Percentiles rank a stretch among this genome's conserved stretches.
phyloP scores from a whole-genome alignment of 2,113 vertebrate genomes.

The Hucho hucho region DNA sequence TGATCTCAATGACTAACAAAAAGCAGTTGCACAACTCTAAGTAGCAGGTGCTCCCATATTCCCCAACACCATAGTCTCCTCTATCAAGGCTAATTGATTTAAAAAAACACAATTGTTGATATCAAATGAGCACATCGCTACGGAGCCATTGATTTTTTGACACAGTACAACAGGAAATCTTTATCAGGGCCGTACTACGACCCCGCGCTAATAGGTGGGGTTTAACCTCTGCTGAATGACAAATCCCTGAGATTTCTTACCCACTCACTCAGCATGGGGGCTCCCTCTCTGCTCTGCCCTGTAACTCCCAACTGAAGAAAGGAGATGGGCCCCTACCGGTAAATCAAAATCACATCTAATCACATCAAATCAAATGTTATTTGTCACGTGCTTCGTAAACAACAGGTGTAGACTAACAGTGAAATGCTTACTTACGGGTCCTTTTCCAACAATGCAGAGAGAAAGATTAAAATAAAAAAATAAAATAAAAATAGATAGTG shows the following conservation, averaged over 20 bases:
- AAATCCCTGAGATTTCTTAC: constrained; percentile 36
- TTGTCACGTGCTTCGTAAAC: too few species aligned
- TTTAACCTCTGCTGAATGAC: constrained; percentile 71
- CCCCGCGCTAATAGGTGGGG: constrained; percentile 82
- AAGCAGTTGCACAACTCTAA: not conserved
- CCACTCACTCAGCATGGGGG: too few species aligned
- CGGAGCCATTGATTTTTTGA: constrained; percentile 88
- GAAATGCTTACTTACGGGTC: too few species aligned
- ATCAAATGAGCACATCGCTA: constrained; percentile 79
- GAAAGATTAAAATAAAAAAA: too few species aligned
- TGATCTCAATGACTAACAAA: constrained; percentile 17
- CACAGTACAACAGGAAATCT: constrained; percentile 86
- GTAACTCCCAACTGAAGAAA: too few species aligned
- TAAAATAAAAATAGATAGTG: too few species aligned
- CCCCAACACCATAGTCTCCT: constrained; percentile 48
- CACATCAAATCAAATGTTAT: too few species aligned
- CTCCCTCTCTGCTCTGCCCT: too few species aligned
- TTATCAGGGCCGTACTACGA: constrained; percentile 87
- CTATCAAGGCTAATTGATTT: constrained; percentile 75
- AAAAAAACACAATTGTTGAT: constrained; percentile 78
- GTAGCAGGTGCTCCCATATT: constrained; percentile 9
- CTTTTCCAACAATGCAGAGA: too few species aligned
- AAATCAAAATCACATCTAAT: too few species aligned
- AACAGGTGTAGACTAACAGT: too few species aligned
- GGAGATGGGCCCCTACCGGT: too few species aligned